Base-by-base conservation (phyloP, 2,888 invertebrate species). In the Xylota segnis region DNA sequence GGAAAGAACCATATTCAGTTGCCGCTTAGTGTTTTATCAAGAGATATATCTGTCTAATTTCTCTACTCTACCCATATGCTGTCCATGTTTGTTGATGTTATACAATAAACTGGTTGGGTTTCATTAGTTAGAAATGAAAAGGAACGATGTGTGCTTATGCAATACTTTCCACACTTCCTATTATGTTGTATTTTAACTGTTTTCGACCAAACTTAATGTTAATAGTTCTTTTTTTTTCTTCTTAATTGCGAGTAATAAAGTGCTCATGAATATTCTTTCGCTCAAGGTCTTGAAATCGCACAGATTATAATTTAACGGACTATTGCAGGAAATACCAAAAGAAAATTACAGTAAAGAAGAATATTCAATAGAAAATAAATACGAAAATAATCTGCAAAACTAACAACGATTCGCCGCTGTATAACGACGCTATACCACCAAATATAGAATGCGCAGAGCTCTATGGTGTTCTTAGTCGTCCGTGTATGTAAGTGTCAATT, bases 401-500 rank as follows among this genome's bases (percentile, higher is more conserved):
- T 7, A 52, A 45, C 45, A 45, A 34, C 43, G 50, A 47, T 16
- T 27, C 72, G 16, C 23, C n/a, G 23, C 18, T 9, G 52, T 37
- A 4, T 43, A 43, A 37, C 54, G 40, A 40, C 14, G 16, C 9
- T 52, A n/a, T 40, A 61, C 54, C 9, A 29, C 23, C 14, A 61
- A 54, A 18, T 43, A 78, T 47, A 65, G 52, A 74, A 75, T 23
- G 37, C 23, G 50, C 16, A 52, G 45, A 66, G 45, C 32, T 34
- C 23, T 37, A 5, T 50, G 56, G 29, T 65, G 63, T 70, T 37
- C 59, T 50, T 68, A 23, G 23, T 23, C 54, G 61, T 63, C 50
- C 45, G 79, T 68, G 74, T 83, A 76, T 54, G 83, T 84, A 84
- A 84, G 83, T 84, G 70, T 76, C 76, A 76, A 71, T 76, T 82